Percentiles rank a stretch among this genome's conserved stretches.
These are phyloP conservation scores for Rhopilema esculentum DNA, from an alignment of 30 jellyfish, hydroid and myxozoan genomes.

Conservation along the genomic window DNA sequence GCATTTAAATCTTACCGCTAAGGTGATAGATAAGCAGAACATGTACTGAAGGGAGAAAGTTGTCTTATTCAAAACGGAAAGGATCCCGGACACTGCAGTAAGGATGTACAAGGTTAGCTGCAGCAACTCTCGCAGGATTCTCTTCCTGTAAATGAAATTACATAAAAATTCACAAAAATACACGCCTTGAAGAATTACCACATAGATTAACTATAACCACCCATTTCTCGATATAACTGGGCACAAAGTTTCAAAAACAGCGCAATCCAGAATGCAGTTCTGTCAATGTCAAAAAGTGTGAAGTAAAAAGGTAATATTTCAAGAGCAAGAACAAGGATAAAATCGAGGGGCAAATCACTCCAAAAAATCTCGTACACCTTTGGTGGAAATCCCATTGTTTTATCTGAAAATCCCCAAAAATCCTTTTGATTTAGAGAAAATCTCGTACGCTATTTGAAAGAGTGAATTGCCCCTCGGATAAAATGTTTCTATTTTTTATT, in stretches of 20 bases:
- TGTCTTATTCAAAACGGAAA: conserved; percentile 63
- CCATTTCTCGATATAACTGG: no score
- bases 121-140: conserved; percentile 67
- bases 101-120: conserved; percentile 55
- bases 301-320: not conserved
- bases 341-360: not conserved
- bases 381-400: not conserved
- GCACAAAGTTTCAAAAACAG: no score
- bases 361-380: not conserved
- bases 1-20: conserved; percentile 63
- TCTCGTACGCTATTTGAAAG: not conserved
- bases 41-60: conserved; percentile 74
- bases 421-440: not conserved
- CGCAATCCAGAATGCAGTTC: no score
- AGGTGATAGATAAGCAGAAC: conserved; percentile 65
- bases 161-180: no score
- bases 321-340: not conserved
- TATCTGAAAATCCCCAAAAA: not conserved
- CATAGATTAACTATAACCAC: no score
- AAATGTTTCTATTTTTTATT: not conserved
- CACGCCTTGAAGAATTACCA: no score
- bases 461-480: not conserved
- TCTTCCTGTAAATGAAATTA: conserved; percentile 43
- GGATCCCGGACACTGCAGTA: conserved; percentile 81
- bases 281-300: no score